Evolutionary conservation across 2,113 vertebrate genomes (phyloP).

Genomic region (Cheilinus undulatus): DNA sequence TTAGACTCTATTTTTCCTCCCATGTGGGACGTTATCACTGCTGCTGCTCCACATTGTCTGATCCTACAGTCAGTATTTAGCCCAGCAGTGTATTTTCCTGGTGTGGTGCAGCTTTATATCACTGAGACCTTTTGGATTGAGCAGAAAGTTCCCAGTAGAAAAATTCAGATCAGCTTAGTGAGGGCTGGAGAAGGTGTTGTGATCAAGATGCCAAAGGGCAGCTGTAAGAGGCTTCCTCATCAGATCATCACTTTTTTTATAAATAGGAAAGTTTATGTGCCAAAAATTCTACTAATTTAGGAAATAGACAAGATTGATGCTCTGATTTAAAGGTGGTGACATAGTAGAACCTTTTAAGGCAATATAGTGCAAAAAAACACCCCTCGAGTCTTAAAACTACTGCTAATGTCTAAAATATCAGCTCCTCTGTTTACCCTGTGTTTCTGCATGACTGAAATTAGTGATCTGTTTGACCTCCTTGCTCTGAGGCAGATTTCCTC

Average conservation of each 20-base stretch:
- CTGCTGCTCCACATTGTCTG: slow-evolving; percentile 31
- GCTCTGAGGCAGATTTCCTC: slow-evolving; percentile 36
- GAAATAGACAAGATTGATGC: neutral
- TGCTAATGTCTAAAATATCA: neutral
- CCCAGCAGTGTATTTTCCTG: slow-evolving; percentile 40
- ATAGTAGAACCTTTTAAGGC: neutral
- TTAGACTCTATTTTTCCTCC: slow-evolving; percentile 47
- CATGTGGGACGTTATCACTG: slow-evolving; percentile 44
- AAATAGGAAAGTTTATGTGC: slow-evolving; percentile 34
- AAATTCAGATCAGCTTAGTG: slow-evolving; percentile 48
- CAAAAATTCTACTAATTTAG: slow-evolving; percentile 41
- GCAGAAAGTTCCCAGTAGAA: slow-evolving; percentile 28
- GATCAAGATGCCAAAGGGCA: slow-evolving; percentile 9
- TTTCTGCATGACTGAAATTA: slow-evolving; percentile 50
- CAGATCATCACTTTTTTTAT: neutral
- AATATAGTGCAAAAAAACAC: slow-evolving; percentile 12
- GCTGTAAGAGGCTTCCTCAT: slow-evolving; percentile 17
- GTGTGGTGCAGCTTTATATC: slow-evolving; percentile 28
- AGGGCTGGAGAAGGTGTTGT: neutral
- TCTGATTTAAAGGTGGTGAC: neutral
- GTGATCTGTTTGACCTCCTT: slow-evolving; percentile 55
- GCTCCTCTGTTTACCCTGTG: slow-evolving; percentile 27
- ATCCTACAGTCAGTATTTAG: slow-evolving; percentile 34
- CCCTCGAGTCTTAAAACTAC: slow-evolving; percentile 25
- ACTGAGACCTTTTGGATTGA: slow-evolving; percentile 50